These are phyloP conservation scores for Crypturellus undulatus DNA, from an alignment of 2,113 vertebrate genomes.

Conservation along the genomic window DNA sequence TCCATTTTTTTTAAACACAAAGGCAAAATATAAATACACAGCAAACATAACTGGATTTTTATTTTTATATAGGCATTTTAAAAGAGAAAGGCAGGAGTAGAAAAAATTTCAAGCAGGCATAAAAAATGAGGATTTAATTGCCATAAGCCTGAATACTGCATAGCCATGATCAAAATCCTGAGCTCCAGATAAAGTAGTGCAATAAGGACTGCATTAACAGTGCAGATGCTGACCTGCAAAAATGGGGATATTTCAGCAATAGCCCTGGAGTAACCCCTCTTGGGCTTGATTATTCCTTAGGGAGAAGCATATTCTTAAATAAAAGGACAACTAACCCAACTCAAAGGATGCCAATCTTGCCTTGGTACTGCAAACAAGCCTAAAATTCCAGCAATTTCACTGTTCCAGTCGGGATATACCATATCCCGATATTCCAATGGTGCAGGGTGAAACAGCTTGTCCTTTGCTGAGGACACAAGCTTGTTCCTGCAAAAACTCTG, in stretches of 20 bases:
- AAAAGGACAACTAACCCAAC: not conserved
- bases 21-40: not conserved
- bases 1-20: not conserved
- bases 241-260: not conserved
- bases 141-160: not conserved
- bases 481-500: too few species aligned
- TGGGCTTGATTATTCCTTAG: not conserved
- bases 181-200: not conserved
- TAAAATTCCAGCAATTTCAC: not conserved
- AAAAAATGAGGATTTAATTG: not conserved
- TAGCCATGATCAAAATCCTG: rapidly evolving
- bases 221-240: not conserved
- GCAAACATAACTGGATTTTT: not conserved
- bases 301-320: not conserved
- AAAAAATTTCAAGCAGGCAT: not conserved
- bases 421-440: too few species aligned
- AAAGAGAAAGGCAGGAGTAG: not conserved
- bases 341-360: not conserved
- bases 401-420: not conserved
- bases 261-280: not conserved
- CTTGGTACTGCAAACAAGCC: not conserved
- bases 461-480: too few species aligned
- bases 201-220: not conserved
- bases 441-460: too few species aligned
- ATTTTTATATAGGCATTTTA: not conserved